Base-by-base conservation (phyloP, 92 coral and sea anemone species). In the Nematostella vectensis region DNA sequence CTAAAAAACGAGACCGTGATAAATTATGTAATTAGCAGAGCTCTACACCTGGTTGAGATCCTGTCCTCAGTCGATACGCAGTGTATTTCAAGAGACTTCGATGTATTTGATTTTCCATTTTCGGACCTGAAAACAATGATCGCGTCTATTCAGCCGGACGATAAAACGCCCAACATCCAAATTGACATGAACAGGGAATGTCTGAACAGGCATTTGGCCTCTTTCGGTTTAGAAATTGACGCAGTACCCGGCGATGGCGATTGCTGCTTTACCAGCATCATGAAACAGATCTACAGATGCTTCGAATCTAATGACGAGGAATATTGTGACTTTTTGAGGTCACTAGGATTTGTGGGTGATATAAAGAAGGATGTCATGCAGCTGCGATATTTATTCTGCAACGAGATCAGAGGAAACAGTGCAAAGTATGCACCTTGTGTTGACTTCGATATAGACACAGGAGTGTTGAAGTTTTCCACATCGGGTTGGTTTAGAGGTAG, bases 401-500 rank as follows among this genome's bases (percentile, higher is more conserved):
- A 44, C 1, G 71, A 51, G 11, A 51, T 70, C 2, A 26, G 18
- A 42, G 19, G 21, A 4, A 53, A 61, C 23, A 25, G 45, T 27
- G 43, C 48, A 11, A 71, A 24, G 20, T 71, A 71, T 43, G 20
- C 26, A 26, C 6, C 16, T 10, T 69, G 67, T 61, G 63, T 72
- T 1, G 79, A 72, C 23, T 64, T 55, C 27, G 59, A 64, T 44
- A 36, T 72, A 10, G 21, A 25, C 12, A 45, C 4, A 11, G 82
- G 68, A 75, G 21, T 70, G 16, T 44, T 50, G 21, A 48, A 48
- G 38, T 76, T 76, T 48, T 76, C 70, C 13, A 19, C 47, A 26
- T 31, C 53, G 11, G 83, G 83, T 42, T 76, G 78, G 78, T 76
- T 69, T 47, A 54, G 69, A 49, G 69, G 83, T 57, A 57, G 66